Percentiles rank a stretch among this genome's conserved stretches.
Evolutionary conservation across 1,140 invertebrate genomes (phyloP).

Genomic region (Dreissena polymorpha): DNA sequence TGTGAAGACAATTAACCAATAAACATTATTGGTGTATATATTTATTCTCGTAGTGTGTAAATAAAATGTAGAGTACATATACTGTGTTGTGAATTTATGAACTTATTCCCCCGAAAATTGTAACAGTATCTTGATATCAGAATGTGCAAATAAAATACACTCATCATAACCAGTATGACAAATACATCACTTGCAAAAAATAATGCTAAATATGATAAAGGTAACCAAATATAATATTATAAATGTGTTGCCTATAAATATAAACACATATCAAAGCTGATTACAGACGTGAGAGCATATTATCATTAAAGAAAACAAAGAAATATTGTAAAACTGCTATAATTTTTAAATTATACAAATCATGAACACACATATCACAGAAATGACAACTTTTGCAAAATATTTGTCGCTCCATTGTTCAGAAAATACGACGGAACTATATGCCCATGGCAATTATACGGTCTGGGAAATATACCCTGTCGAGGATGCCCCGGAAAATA

Average conservation of each 20-base stretch:
- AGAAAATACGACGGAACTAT: constrained; percentile 65
- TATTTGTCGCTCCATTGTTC: constrained; percentile 55
- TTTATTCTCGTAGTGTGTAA: too few relatives aligned
- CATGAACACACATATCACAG: constrained; percentile 48
- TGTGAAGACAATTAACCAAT: too few relatives aligned
- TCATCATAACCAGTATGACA: too few relatives aligned
- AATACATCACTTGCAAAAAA: not conserved
- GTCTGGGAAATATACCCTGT: constrained; percentile 53
- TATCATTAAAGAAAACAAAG: not conserved
- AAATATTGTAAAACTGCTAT: too few relatives aligned
- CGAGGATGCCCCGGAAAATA: constrained; percentile 56
- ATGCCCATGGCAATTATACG: constrained; percentile 62
- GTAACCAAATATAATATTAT: not conserved
- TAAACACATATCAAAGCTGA: not conserved
- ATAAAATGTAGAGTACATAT: too few relatives aligned
- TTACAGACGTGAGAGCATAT: not conserved
- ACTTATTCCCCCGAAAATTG: too few relatives aligned
- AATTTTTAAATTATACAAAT: too few relatives aligned
- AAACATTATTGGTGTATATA: too few relatives aligned
- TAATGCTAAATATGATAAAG: not conserved
- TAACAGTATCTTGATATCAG: too few relatives aligned
- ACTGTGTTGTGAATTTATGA: too few relatives aligned
- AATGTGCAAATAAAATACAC: too few relatives aligned
- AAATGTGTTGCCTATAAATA: not conserved
- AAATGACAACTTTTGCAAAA: constrained; percentile 69